Conservation (phyloP, 2,888 invertebrate genomes). For the Strigamia maritima region DNA sequence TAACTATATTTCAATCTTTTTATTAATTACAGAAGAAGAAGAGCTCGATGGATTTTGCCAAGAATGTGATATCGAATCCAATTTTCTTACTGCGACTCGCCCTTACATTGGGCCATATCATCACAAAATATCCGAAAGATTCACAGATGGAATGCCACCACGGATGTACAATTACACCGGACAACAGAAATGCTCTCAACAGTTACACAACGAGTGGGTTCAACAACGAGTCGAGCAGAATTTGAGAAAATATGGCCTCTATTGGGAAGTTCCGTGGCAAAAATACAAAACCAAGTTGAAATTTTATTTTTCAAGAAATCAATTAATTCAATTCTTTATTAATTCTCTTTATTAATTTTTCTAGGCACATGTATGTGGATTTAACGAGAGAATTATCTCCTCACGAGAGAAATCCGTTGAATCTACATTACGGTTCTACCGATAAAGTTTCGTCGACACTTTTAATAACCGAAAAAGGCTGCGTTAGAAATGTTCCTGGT, state of each 20-base stretch:
- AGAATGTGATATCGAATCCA: neutral
- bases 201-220: neutral
- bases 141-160: neutral
- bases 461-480: neutral
- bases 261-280: neutral
- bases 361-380: neutral
- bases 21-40: neutral
- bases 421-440: neutral
- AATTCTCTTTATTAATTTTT: neutral
- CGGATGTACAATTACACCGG: neutral
- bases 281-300: neutral
- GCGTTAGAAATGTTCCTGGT: neutral
- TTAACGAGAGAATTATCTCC: neutral
- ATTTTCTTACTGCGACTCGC: neutral
- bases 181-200: neutral
- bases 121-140: neutral
- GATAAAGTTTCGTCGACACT: conserved; percentile 7
- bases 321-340: neutral
- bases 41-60: neutral
- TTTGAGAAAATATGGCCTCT: neutral
- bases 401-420: neutral
- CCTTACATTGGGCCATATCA: neutral
- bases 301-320: neutral
- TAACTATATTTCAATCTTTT: too few species aligned
- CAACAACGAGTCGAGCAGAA: neutral